Percentiles rank a stretch among this genome's conserved stretches.
Conservation (phyloP, 2,113 vertebrate genomes). For the Eleginops maclovinus region DNA sequence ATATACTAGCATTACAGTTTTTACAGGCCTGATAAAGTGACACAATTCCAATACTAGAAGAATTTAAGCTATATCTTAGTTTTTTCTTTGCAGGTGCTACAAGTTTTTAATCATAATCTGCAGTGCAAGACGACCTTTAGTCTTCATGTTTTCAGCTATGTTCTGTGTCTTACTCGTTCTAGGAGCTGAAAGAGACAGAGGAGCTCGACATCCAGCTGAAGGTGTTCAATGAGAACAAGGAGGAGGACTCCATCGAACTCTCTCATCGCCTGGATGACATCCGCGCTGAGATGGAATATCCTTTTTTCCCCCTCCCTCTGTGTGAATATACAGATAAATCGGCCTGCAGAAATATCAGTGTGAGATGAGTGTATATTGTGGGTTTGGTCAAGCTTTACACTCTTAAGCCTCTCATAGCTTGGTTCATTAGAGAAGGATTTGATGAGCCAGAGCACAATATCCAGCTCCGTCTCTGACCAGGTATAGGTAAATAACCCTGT, state of each 20-base stretch:
- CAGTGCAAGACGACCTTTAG: slow-evolving; percentile 13
- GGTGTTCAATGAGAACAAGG: slow-evolving; percentile 99
- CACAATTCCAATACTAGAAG: neutral
- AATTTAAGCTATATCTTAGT: neutral
- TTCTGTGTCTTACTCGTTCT: slow-evolving; percentile 11
- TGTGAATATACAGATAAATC: slow-evolving; percentile 60
- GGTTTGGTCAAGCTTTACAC: slow-evolving; percentile 61
- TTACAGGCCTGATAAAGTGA: slow-evolving; percentile 10
- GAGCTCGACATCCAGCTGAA: slow-evolving; percentile 98
- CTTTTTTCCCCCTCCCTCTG: slow-evolving; percentile 80
- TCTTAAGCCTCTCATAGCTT: slow-evolving; percentile 53
- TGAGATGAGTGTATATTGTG: slow-evolving; percentile 45
- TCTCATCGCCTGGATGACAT: slow-evolving; percentile 96
- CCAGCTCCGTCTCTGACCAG: slow-evolving; percentile 58
- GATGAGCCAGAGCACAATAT: slow-evolving; percentile 68
- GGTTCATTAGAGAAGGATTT: slow-evolving; percentile 82
- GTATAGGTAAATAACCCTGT: slow-evolving; percentile 63
- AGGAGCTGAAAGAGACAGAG: slow-evolving; percentile 98
- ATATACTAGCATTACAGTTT: neutral
- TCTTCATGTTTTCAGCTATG: slow-evolving; percentile 11
- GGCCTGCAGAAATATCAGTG: slow-evolving; percentile 7
- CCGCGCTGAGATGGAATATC: slow-evolving; percentile 99
- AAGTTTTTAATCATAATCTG: neutral
- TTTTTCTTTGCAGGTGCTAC: neutral
- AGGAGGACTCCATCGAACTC: slow-evolving; percentile 95